phyloP scores from a whole-genome alignment of 2,888 invertebrate genomes.

The Chrysolina oricalcia region DNA sequence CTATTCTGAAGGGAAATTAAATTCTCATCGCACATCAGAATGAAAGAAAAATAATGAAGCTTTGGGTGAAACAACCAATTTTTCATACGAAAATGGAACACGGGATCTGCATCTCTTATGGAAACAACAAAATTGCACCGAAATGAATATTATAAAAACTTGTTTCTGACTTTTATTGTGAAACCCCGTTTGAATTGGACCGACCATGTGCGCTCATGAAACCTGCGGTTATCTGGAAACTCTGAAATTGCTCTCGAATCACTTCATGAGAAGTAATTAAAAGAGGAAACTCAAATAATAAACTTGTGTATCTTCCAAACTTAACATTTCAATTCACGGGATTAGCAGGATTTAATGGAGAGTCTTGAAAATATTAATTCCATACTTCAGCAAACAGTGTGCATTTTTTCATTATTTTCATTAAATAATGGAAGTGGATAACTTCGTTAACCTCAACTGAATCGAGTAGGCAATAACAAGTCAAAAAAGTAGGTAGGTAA shows the following conservation, averaged over 20 bases:
- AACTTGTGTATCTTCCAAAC: conserved; percentile 33
- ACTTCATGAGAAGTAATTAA: conserved; percentile 45
- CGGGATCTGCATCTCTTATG: too few relatives aligned
- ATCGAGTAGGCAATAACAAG: too few relatives aligned
- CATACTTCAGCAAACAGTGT: background rate
- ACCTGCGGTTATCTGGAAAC: background rate
- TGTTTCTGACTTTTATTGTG: background rate
- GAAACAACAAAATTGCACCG: too few relatives aligned
- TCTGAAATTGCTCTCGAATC: conserved; percentile 41
- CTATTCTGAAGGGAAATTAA: too few relatives aligned
- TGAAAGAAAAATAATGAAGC: too few relatives aligned
- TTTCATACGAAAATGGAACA: too few relatives aligned
- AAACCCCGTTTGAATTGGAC: background rate
- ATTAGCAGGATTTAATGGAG: conserved; percentile 31
- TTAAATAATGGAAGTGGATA: too few relatives aligned
- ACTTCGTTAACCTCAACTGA: too few relatives aligned
- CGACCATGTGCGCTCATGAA: background rate
- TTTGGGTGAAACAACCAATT: too few relatives aligned
- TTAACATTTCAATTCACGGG: conserved; percentile 30
- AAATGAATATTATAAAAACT: background rate
- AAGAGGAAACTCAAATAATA: conserved; percentile 42
- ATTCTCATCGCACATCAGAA: too few relatives aligned
- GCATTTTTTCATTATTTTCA: too few relatives aligned
- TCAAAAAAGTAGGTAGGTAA: too few relatives aligned
- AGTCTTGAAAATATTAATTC: conserved; percentile 10